Evolutionary conservation across 2,113 vertebrate species (phyloP), one percentile per base, ranked within the genome.

Genomic region (Phyllopteryx taeniolatus): DNA sequence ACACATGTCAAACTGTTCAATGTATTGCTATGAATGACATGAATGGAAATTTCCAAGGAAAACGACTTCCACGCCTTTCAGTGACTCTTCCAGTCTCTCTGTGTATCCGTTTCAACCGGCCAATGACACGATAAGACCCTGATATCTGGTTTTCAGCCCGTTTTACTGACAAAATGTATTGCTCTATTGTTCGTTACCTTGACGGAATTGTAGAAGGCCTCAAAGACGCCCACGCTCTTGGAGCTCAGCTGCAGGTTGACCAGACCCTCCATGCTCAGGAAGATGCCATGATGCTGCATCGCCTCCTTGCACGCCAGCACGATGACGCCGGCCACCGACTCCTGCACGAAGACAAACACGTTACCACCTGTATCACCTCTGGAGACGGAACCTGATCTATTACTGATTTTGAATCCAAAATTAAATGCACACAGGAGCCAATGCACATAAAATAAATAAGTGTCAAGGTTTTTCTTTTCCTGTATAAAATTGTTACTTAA

Each of bases 151-250:
- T 7, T 44, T 44, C 43, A 44, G 43, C 43, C 44, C 2, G 44
- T 13, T 46, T 46, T 46, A 46, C 43, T 44, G 43, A 9, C 13
- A 49, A 49, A 12, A 47, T 13, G 4, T 14, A 49, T 57, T 12
- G 8, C 10, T 13, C 11, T 35, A 35, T 17, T 35, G 14, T 31
- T 8, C 2, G 2, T 85, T 59, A 97, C 98, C 95, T 99, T 99
- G 60, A 98, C 97, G 0, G 98, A 99, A 76, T 96, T 99, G 90
- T 97, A 99, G 90, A 99, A 99, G 13, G 98, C 98, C 84, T 99
- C 98, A 0, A 99, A 99, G 68, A 99, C 95, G 0, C 98, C 98
- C 62, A 99, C 96, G 0, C 96, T 99, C 88, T 98, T 99, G 84
- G 96, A 95, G 79, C 98, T 99, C 70, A 99, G 96, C 88, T 98